These are phyloP conservation scores for Grammomys dolichurus DNA, from an alignment of 2,113 vertebrate genomes.

Conservation along the genomic window DNA sequence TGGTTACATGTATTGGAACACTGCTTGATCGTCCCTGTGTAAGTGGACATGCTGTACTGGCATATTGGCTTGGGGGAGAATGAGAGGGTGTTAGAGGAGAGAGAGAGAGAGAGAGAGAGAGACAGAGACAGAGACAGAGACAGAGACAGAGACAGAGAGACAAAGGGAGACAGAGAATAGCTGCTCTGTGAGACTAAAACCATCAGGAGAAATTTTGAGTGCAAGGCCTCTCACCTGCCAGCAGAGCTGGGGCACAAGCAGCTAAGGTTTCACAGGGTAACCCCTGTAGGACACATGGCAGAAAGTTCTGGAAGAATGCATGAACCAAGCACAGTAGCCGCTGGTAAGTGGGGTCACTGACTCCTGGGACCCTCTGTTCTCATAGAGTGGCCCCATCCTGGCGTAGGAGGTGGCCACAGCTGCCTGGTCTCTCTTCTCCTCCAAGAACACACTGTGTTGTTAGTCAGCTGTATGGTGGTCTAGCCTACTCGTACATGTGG, in stretches of 20 bases:
- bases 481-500: too few species aligned
- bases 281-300: too few species aligned
- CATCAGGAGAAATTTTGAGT: neutral
- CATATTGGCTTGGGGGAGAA: neutral
- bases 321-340: neutral
- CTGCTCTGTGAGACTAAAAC: neutral
- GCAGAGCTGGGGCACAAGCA: neutral
- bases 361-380: neutral
- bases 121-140: neutral
- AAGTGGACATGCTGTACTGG: neutral
- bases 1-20: neutral
- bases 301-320: neutral
- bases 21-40: neutral
- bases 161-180: neutral
- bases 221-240: neutral
- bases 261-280: neutral
- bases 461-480: neutral
- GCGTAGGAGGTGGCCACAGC: neutral
- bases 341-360: neutral
- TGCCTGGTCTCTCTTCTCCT: too few species aligned
- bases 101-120: neutral
- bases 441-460: neutral
- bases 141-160: neutral
- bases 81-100: neutral
- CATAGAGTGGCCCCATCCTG: neutral